A percentile compares a stretch with the other conserved stretches of the same genome.
These are phyloP conservation scores for Xiphophorus maculatus DNA, from an alignment of 2,113 vertebrate genomes.

Conservation along the genomic window DNA sequence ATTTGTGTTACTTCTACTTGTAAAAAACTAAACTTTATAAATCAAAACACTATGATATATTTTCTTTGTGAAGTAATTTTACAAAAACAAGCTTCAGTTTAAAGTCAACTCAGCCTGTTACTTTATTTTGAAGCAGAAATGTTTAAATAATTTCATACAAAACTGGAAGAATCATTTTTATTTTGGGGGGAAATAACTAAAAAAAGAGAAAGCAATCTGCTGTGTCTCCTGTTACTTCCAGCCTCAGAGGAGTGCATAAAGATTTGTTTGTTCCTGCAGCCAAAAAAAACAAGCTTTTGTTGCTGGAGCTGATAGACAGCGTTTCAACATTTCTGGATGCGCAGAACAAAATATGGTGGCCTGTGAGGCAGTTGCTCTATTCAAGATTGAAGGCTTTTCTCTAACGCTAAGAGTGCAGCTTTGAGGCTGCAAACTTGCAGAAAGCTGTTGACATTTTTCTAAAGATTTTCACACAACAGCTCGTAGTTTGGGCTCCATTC, in stretches of 20 bases:
- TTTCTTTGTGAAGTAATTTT: background rate
- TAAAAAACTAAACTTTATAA: background rate
- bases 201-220: background rate
- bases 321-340: background rate
- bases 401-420: background rate
- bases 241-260: background rate
- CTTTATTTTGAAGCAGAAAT: background rate
- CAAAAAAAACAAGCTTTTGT: background rate
- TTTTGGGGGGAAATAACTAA: background rate
- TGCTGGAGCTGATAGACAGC: background rate
- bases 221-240: background rate
- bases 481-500: background rate
- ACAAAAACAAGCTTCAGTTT: background rate
- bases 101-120: background rate
- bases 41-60: background rate
- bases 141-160: background rate
- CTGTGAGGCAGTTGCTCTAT: background rate
- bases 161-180: background rate
- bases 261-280: background rate
- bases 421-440: background rate
- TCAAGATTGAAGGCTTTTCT: constrained; percentile 1
- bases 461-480: background rate
- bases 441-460: background rate
- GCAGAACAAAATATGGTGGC: background rate
- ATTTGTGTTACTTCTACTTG: background rate